These are phyloP conservation scores for Hydrotaea diabolus DNA, from an alignment of 2,888 invertebrate species.

Conservation along the genomic window DNA sequence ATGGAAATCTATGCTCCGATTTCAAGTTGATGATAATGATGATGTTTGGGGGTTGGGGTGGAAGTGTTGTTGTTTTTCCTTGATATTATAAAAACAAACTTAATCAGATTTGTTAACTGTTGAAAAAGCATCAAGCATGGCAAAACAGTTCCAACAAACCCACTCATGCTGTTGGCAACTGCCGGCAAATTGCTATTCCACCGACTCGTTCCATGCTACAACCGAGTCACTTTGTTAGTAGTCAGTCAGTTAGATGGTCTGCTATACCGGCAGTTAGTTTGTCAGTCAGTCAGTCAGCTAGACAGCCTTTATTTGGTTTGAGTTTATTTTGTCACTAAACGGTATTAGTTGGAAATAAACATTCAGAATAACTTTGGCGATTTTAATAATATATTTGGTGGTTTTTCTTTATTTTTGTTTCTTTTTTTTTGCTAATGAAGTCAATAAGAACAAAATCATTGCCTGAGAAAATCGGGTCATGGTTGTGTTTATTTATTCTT, in stretches of 20 bases:
- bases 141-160: too few species aligned
- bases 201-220: slow-evolving; percentile 31
- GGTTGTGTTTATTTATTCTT: slow-evolving; percentile 6
- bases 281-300: not conserved
- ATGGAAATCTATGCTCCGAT: not conserved
- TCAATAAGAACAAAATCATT: slow-evolving; percentile 20
- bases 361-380: slow-evolving; percentile 33
- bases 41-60: not conserved
- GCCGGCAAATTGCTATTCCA: not conserved
- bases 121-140: not conserved
- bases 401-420: not conserved
- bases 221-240: slow-evolving; percentile 19
- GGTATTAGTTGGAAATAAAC: slow-evolving; percentile 25
- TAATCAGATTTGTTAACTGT: slow-evolving; percentile 58
- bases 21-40: not conserved
- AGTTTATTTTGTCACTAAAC: slow-evolving; percentile 32
- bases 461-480: slow-evolving; percentile 47
- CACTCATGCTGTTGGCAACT: too few species aligned
- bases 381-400: slow-evolving; percentile 10
- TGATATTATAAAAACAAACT: slow-evolving; percentile 52
- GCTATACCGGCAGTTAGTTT: not conserved
- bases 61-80: not conserved
- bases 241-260: slow-evolving; percentile 35
- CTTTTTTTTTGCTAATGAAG: slow-evolving; percentile 45
- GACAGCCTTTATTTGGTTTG: not conserved